Conservation (phyloP, 2,797 vertebrate species). For the Parauchenoglanis punctatus region DNA sequence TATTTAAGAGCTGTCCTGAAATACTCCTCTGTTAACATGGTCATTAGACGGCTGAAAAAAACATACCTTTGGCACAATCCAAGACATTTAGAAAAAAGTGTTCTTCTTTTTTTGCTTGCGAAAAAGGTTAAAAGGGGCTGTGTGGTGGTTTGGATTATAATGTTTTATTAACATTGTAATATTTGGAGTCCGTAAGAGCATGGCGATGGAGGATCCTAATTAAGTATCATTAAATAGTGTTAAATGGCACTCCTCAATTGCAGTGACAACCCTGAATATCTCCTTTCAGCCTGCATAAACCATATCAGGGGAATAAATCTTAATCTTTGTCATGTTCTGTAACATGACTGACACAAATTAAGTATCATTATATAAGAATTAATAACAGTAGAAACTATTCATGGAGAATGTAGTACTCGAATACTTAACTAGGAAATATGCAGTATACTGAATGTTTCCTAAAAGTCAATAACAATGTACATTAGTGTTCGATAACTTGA, state of each 20-base stretch:
- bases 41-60: neutral
- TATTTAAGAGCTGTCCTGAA: neutral
- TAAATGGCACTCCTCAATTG: neutral
- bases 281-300: neutral
- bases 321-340: too few relatives aligned
- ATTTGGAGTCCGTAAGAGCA: neutral
- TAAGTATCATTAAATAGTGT: neutral
- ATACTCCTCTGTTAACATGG: neutral
- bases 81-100: constrained; percentile 3
- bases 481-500: neutral
- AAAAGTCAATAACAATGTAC: neutral
- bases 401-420: neutral
- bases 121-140: neutral
- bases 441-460: too few relatives aligned
- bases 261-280: neutral
- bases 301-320: constrained; percentile 16
- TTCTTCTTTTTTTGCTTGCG: neutral
- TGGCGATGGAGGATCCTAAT: neutral
- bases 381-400: neutral
- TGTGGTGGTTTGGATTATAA: neutral
- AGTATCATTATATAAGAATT: neutral
- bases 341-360: neutral
- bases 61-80: neutral
- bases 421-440: neutral
- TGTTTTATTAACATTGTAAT: neutral